phyloP scores from a whole-genome alignment of 2,888 invertebrate species.

The Drosophila prostipennis region DNA sequence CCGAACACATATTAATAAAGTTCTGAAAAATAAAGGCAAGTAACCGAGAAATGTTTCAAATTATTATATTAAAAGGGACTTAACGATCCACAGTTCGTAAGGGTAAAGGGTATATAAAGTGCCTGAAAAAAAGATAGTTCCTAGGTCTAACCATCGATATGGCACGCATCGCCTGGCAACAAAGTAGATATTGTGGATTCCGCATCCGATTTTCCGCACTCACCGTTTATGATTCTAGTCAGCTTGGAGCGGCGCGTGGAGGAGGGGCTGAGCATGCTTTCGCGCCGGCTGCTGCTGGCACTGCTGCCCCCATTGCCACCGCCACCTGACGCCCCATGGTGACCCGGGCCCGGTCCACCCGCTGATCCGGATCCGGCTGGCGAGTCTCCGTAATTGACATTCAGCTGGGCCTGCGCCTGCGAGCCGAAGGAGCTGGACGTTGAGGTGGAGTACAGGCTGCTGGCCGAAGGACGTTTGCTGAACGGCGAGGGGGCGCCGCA shows the following conservation, averaged over 20 bases:
- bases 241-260: slow-evolving; percentile 91
- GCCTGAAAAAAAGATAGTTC: background rate
- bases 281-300: slow-evolving; percentile 83
- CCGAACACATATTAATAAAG: no score
- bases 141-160: slow-evolving; percentile 45
- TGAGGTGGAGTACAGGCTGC: slow-evolving; percentile 82
- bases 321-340: slow-evolving; percentile 28
- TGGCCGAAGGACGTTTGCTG: slow-evolving; percentile 83
- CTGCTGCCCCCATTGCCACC: slow-evolving; percentile 49
- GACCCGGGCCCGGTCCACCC: slow-evolving; percentile 20
- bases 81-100: no score
- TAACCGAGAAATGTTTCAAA: no score
- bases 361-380: slow-evolving; percentile 40
- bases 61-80: no score
- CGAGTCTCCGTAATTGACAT: slow-evolving; percentile 81
- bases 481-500: slow-evolving; percentile 69
- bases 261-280: slow-evolving; percentile 90
- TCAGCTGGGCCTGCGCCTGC: slow-evolving; percentile 79
- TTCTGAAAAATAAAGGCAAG: no score
- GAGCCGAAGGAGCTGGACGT: slow-evolving; percentile 50
- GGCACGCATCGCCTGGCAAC: slow-evolving; percentile 50
- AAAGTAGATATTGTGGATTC: slow-evolving; percentile 34
- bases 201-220: slow-evolving; percentile 80
- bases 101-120: background rate
- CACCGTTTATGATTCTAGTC: slow-evolving; percentile 90